These are phyloP conservation scores for Centruroides sculpturatus DNA, from an alignment of 1,140 invertebrate species.

Conservation along the genomic window DNA sequence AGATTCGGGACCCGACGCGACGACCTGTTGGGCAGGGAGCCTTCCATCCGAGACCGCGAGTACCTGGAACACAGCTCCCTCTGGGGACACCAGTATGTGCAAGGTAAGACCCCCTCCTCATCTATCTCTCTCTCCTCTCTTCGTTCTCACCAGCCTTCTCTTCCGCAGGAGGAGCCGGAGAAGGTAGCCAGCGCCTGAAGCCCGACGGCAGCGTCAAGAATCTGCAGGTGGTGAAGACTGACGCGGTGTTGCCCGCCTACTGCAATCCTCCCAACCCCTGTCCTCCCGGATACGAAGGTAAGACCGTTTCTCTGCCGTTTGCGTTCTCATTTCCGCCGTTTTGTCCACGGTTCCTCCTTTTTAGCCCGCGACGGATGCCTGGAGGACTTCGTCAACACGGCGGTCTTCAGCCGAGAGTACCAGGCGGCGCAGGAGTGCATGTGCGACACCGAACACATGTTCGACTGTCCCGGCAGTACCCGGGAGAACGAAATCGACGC, in stretches of 20 bases:
- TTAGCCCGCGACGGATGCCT: conserved; percentile 74
- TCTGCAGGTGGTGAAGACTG: conserved; percentile 62
- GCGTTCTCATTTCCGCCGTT: background rate
- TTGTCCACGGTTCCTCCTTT: background rate
- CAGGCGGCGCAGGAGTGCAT: conserved; percentile 89
- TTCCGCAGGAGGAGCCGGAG: conserved; percentile 48
- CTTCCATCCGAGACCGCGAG: conserved; percentile 63
- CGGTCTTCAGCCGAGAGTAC: conserved; percentile 85
- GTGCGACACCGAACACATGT: conserved; percentile 98
- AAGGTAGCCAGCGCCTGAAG: conserved; percentile 51
- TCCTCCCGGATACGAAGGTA: conserved; percentile 47
- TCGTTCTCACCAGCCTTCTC: background rate
- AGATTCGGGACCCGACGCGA: conserved; percentile 6
- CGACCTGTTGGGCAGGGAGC: conserved; percentile 28
- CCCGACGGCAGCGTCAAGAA: conserved; percentile 45
- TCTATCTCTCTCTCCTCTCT: background rate
- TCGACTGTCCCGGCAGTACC: conserved; percentile 54
- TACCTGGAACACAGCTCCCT: conserved; percentile 74
- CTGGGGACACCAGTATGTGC: conserved; percentile 65
- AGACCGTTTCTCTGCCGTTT: background rate
- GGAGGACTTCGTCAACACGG: conserved; percentile 85
- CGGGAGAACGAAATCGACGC: conserved; percentile 30
- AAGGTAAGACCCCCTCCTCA: conserved; percentile 24
- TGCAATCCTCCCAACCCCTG: conserved; percentile 99
- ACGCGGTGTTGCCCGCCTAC: conserved; percentile 86